A percentile compares a stretch with the other conserved stretches of the same genome.
Evolutionary conservation across 1,140 invertebrate genomes (phyloP).

Genomic region (Papilio helenus): DNA sequence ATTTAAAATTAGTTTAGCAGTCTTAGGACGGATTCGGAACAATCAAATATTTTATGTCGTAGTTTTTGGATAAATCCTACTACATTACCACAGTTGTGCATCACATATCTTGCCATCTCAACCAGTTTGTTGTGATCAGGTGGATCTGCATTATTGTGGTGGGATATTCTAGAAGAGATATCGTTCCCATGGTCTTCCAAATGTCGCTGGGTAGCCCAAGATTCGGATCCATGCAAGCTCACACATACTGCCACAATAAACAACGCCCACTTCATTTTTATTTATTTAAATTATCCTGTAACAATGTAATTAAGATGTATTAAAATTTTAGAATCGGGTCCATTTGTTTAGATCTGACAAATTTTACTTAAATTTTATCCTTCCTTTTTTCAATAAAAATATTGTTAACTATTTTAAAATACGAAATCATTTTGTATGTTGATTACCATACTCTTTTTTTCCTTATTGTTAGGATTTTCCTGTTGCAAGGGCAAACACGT

Average conservation of each 20-base stretch:
- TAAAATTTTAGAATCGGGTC: too few species aligned
- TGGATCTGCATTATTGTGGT: slow-evolving; percentile 52
- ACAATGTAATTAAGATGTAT: slow-evolving; percentile 5
- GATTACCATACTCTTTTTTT: not conserved
- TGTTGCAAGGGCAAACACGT: not conserved
- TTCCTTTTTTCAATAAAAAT: not conserved
- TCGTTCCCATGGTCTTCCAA: slow-evolving; percentile 46
- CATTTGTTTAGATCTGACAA: not conserved
- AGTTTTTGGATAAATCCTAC: not conserved
- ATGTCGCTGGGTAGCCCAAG: slow-evolving; percentile 38
- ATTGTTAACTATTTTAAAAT: not conserved
- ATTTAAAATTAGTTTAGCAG: too few species aligned
- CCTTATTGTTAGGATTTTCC: slow-evolving; percentile 9
- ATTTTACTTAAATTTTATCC: not conserved
- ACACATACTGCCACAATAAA: slow-evolving; percentile 42
- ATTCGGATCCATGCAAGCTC: slow-evolving; percentile 55
- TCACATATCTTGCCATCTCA: slow-evolving; percentile 76
- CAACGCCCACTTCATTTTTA: slow-evolving; percentile 57
- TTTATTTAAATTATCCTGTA: slow-evolving; percentile 9
- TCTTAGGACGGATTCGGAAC: not conserved
- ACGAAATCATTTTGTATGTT: not conserved
- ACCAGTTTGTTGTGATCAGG: slow-evolving; percentile 74
- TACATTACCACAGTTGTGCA: slow-evolving; percentile 69
- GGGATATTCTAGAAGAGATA: slow-evolving; percentile 45
- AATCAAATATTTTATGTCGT: not conserved